Percentiles rank a stretch among this genome's conserved stretches.
phyloP scores from a whole-genome alignment of 1,140 invertebrate species.

The Cydia fagiglandana region DNA sequence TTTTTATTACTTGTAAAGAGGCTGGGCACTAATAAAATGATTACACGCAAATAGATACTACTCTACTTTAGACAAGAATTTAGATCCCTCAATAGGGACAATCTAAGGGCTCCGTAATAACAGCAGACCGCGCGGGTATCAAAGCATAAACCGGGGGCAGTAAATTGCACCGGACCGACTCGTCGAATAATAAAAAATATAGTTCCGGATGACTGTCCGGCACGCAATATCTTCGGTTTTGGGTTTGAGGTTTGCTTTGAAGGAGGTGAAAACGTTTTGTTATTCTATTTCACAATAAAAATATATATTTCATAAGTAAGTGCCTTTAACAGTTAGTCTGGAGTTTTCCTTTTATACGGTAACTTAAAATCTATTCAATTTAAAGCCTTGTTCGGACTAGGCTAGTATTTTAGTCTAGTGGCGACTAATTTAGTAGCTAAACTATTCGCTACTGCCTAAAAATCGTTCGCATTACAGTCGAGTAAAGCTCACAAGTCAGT shows the following conservation, averaged over 20 bases:
- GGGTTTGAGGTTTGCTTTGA: slow-evolving; percentile 18
- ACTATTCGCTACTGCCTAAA: no score
- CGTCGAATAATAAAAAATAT: slow-evolving; percentile 45
- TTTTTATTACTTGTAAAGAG: no score
- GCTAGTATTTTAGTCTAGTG: no score
- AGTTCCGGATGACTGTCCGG: slow-evolving; percentile 40
- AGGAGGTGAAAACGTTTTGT: slow-evolving; percentile 1
- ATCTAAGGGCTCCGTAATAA: slow-evolving; percentile 42
- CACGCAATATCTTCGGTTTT: slow-evolving; percentile 39
- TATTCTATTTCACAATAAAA: background rate
- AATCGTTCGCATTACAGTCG: no score
- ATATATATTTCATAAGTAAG: no score
- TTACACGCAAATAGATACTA: background rate
- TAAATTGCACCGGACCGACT: slow-evolving; percentile 47
- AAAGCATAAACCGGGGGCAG: slow-evolving; percentile 51
- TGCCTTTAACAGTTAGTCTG: no score
- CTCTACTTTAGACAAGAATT: background rate
- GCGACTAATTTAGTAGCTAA: no score
- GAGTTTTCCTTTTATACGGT: no score
- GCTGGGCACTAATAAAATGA: no score
- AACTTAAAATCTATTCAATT: no score
- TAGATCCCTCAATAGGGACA: slow-evolving; percentile 40
- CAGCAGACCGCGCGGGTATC: slow-evolving; percentile 44
- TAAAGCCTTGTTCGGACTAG: no score
- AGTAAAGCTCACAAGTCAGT: no score